Base-by-base conservation (phyloP, 2,888 invertebrate genomes). In the Cerceris rybyensis region DNA sequence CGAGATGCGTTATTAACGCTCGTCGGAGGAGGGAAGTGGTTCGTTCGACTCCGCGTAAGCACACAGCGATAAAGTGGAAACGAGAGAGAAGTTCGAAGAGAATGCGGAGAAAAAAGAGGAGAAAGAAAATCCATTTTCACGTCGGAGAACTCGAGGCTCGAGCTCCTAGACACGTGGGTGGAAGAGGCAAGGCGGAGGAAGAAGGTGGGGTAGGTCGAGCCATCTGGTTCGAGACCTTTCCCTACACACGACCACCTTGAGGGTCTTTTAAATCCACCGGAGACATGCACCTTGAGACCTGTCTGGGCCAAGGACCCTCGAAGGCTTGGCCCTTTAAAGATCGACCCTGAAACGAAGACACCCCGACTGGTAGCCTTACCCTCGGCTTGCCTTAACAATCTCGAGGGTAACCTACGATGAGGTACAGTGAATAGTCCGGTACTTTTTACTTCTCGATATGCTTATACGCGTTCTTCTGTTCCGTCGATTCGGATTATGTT, bases 271-370 rank as follows among this genome's bases (percentile, higher is more conserved):
- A 91, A 87, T 87, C 82, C 82, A 85, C 88, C 84, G 73, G 81
- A 87, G 89, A 87, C 85, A 84, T 86, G 88, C 90, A 91, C 90
- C 91, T 91, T 90, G 88, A 90, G 90, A 90, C 91, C 90, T 91
- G 91, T 88, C 87, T 83, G 75, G 82, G 79, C 87, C 89, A 87
- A 89, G 90, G 87, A 88, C 89, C 89, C 90, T 89, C 81, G 76
- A 87, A 82, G 81, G 70, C 69, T 57, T 65, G 84, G 86, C 85
- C 86, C 88, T 89, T 89, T 89, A 89, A 89, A 88, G 72, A 82
- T 86, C 88, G 85, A 84, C 83, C 82, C 84, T 70, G 80, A 73
- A 74, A 75, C 84, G 75, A 86, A 85, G 85, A 86, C 86, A 79
- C 73, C 76, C 69, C 72, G 75, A 60, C 77, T 67, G 72, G 73